Conservation (phyloP, 2,113 vertebrate genomes). For the Motacilla alba region DNA sequence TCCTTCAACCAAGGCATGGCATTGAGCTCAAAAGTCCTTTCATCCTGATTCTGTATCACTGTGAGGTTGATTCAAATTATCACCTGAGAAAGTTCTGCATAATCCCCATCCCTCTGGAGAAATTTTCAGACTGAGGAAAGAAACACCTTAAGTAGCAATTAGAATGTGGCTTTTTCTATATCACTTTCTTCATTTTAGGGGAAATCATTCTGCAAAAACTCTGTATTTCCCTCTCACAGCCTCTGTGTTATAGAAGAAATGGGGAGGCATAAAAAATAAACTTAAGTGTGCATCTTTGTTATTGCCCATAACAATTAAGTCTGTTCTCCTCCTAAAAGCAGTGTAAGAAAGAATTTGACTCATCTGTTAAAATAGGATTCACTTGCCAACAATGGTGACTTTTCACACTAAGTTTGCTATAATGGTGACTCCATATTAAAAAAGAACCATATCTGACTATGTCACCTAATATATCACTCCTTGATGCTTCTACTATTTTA, state of each 20-base stretch:
- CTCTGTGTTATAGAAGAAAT: neutral
- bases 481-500: neutral
- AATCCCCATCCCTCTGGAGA: neutral
- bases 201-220: neutral
- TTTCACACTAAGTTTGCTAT: neutral
- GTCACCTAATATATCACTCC: neutral
- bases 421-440: neutral
- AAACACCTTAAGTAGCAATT: neutral
- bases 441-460: neutral
- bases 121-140: neutral
- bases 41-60: neutral
- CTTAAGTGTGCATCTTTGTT: neutral
- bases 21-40: neutral
- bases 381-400: neutral
- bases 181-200: neutral
- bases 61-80: neutral
- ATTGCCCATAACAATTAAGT: neutral
- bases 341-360: neutral
- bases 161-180: neutral
- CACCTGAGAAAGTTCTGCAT: neutral
- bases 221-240: neutral
- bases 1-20: neutral
- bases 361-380: neutral
- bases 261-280: fast-evolving
- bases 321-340: neutral